Base-by-base conservation (phyloP, 2,797 vertebrate genomes). In the Liparis tanakae region DNA sequence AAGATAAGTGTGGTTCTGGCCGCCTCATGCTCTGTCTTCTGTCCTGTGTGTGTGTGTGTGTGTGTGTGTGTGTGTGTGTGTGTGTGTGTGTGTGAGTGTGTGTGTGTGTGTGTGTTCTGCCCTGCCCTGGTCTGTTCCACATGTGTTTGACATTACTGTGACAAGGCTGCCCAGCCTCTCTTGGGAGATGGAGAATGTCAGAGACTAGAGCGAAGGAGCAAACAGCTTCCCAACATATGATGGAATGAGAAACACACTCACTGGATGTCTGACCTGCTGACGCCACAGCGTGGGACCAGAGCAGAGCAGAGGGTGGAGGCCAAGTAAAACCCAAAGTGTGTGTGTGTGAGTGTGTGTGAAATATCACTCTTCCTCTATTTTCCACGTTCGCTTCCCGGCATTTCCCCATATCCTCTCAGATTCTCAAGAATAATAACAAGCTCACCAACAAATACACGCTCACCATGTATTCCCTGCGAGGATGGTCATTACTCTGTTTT, bases 111-210 rank as follows among this genome's bases (percentile, higher is more conserved):
- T 65, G 39, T 66, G 72, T 70, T 85, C 39, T 33, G 66, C 76
- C 65, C 60, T 82, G 78, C 70, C 69, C 86, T 71, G 82, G 76
- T 83, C 87, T 87, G 88, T 88, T 92, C 91, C 92, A 93, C 93
- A 95, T 94, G 89, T 95, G 95, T 94, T 95, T 94, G 91, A 94
- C 91, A 94, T 95, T 95, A 95, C 84, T 88, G 92, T 90, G 94
- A 94, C 94, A 94, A 92, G 90, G 89, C 90, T 90, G 88, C 81
- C 88, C 88, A 85, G 88, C 88, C 93, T 93, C 94, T 92, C 83
- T 10, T 74, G 91, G 93, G 94, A 91, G 87, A 88, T 87, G 80
- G 90, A 86, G 93, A 94, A 94, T 94, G 93, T 93, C 91, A 91
- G 91, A 90, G 89, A 91, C 77, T 84, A 82, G 89, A 93, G 78